These are phyloP conservation scores for Girardinus metallicus DNA, from an alignment of 2,797 vertebrate genomes.

Conservation along the genomic window DNA sequence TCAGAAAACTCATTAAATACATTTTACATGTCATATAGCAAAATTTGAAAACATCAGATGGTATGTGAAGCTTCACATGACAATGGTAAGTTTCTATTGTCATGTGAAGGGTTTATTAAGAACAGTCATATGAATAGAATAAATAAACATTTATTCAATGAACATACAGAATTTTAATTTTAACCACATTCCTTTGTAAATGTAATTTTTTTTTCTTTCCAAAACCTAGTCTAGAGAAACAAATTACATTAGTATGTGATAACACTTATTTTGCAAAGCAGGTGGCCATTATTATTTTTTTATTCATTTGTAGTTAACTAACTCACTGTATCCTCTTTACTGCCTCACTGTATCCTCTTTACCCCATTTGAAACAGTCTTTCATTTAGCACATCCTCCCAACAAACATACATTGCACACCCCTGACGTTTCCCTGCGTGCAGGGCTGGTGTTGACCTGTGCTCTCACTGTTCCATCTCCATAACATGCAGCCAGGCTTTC, in stretches of 20 bases:
- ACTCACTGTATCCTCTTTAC: slow-evolving; percentile 20
- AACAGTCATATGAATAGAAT: too few relatives aligned
- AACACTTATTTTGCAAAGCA: neutral
- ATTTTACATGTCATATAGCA: neutral
- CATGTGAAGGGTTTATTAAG: too few relatives aligned
- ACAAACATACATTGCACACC: slow-evolving; percentile 39
- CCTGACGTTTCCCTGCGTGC: slow-evolving; percentile 65
- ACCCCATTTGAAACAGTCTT: slow-evolving; percentile 54
- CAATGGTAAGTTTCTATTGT: too few relatives aligned
- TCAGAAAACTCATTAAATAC: neutral
- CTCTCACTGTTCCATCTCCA: slow-evolving; percentile 90
- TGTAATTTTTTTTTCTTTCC: neutral
- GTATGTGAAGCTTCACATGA: neutral
- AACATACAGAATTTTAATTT: neutral
- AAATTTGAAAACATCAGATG: neutral
- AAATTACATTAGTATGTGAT: neutral
- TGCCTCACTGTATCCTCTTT: slow-evolving; percentile 8
- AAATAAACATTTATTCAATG: neutral
- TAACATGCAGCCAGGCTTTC: slow-evolving; percentile 90
- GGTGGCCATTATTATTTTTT: neutral
- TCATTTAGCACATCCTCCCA: slow-evolving; percentile 32
- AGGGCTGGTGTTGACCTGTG: slow-evolving; percentile 87
- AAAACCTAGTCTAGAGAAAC: neutral
- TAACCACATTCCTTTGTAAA: neutral
- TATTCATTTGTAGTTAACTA: slow-evolving; percentile 12